Evolutionary conservation across 2,888 invertebrate genomes (phyloP), one percentile per base, ranked within the genome.

Genomic region (Orthosia gracilis): DNA sequence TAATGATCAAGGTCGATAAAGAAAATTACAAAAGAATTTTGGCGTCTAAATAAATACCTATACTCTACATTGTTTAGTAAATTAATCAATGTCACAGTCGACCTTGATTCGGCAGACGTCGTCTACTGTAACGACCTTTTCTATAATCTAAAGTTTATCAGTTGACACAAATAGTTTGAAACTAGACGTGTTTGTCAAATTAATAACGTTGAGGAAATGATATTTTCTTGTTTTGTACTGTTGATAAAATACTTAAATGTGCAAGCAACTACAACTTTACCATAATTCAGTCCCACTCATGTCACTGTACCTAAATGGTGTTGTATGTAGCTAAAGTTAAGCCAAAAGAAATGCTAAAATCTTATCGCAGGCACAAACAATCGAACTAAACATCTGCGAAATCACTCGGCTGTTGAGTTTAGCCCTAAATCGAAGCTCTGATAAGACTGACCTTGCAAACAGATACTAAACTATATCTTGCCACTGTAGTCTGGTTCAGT

Each of bases 91-190:
- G 74, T 62, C 75, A 17, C 21, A 12, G 4, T 21, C 17, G 69
- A n/a, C 80, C 82, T 80, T 78, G 52, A 69, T 59, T 55, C 47
- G 47, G 21, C 23, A 69, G 69, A 78, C 80, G 18, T 9, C 50
- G 70, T 82, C 73, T 80, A 62, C 61, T 3, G 31, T 2, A 47
- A 5, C 52, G 66, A 54, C 63, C 64, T 49, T 73, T 82, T 80
- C 17, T 78, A 31, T 49, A 23, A 57, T 66, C 61, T 66, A 55
- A 47, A n/a, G 55, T 64, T 80, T 80, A 73, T 82, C 69, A 63
- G 18, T 59, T 52, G 66, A 73, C 69, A 66, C 58, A 2, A 73
- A 58, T 81, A 66, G 1, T 52, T 79, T n/a, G 15, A 40, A 71
- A 62, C 52, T 23, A 21, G 57, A 45, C 40, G 1, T 18, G 26